Conservation (phyloP, 2,113 vertebrate genomes). For the Lamprotornis superbus region DNA sequence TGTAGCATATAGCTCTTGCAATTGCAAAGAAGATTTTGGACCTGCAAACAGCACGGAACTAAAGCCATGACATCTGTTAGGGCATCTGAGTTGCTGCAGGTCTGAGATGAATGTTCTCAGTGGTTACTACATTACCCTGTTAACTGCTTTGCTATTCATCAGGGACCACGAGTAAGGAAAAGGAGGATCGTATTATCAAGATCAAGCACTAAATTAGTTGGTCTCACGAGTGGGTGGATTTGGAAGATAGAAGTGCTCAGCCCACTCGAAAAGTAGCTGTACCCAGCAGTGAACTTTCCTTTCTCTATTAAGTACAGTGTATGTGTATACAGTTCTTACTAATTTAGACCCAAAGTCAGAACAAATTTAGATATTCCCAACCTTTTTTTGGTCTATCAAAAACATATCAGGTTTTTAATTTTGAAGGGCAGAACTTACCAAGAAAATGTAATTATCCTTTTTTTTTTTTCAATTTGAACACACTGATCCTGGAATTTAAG, state of each 20-base stretch:
- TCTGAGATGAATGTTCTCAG: not conserved
- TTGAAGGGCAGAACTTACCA: not conserved
- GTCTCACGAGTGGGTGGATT: not conserved
- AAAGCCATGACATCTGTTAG: constrained; percentile 7
- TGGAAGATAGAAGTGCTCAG: not conserved
- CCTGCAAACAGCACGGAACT: not conserved
- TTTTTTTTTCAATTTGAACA: not conserved
- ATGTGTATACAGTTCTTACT: not conserved
- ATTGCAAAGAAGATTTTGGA: not conserved
- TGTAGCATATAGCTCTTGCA: not conserved
- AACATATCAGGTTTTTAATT: not conserved
- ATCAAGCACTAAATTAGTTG: not conserved
- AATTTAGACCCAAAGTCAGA: not conserved
- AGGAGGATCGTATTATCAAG: not conserved
- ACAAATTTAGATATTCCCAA: not conserved
- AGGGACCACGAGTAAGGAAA: not conserved
- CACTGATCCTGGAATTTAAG: not conserved
- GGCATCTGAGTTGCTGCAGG: not conserved
- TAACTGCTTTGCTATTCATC: not conserved
- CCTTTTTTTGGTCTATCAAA: not conserved
- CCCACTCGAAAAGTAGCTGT: not conserved
- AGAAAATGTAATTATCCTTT: not conserved
- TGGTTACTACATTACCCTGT: not conserved
- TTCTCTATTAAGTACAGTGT: not conserved
- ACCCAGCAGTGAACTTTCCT: not conserved